Percentiles rank a stretch among this genome's conserved stretches.
phyloP scores from a whole-genome alignment of 1,140 invertebrate genomes.

The Heliconius eleuchia region DNA sequence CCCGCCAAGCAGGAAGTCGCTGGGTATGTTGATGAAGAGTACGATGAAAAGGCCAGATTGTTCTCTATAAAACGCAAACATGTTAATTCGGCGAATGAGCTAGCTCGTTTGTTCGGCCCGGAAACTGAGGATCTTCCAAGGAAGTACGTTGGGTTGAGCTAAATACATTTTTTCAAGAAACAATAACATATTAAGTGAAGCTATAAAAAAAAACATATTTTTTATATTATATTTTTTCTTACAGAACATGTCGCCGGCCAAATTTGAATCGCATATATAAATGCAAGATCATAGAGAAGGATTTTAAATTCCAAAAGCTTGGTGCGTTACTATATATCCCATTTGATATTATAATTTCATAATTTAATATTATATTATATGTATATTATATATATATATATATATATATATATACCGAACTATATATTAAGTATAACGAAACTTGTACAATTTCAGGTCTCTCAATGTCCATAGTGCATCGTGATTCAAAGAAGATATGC shows the following conservation, averaged over 20 bases:
- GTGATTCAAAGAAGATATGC: conserved; percentile 75
- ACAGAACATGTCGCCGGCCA: conserved; percentile 27
- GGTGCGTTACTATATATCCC: conserved; percentile 20
- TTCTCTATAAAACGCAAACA: conserved; percentile 87
- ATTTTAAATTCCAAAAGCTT: conserved; percentile 31
- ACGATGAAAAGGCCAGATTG: conserved; percentile 20
- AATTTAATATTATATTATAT: too few relatives aligned
- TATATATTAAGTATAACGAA: background rate
- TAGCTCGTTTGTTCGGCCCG: conserved; percentile 92
- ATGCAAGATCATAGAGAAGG: conserved; percentile 30
- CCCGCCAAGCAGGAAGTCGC: conserved; percentile 34
- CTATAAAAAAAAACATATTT: too few relatives aligned
- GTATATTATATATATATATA: too few relatives aligned
- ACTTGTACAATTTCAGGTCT: conserved; percentile 80
- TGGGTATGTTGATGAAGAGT: background rate
- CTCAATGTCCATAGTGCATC: conserved; percentile 86
- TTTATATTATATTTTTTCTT: conserved; percentile 5
- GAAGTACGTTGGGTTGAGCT: conserved; percentile 7
- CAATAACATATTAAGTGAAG: background rate
- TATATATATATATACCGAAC: too few relatives aligned
- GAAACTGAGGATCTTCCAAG: conserved; percentile 80
- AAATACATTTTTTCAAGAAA: background rate
- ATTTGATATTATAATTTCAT: background rate
- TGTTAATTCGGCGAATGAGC: conserved; percentile 92
- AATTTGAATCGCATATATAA: conserved; percentile 38